Conservation (phyloP, 2,113 vertebrate genomes). For the Macquaria australasica region DNA sequence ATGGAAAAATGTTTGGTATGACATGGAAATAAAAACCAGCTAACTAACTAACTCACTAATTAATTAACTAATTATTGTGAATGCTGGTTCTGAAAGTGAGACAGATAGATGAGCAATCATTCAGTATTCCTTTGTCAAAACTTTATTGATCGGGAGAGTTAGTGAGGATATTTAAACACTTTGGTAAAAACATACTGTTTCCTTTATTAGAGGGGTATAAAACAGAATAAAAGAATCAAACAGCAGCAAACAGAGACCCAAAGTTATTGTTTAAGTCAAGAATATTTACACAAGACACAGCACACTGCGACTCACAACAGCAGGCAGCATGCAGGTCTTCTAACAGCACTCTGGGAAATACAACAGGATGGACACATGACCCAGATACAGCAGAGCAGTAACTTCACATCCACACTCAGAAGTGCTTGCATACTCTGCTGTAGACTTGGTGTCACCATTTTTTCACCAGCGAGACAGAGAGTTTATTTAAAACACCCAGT, state of each 20-base stretch:
- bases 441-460: neutral
- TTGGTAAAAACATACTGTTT: conserved; percentile 46
- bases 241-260: conserved; percentile 14
- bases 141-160: conserved; percentile 62
- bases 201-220: conserved; percentile 5
- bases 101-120: neutral
- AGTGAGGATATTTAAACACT: conserved; percentile 38
- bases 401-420: conserved; percentile 21
- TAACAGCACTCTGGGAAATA: conserved; percentile 21
- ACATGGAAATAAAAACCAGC: neutral
- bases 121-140: conserved; percentile 21
- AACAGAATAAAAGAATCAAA: conserved; percentile 1
- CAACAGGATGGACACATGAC: conserved; percentile 23
- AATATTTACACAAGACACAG: conserved; percentile 13
- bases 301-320: conserved; percentile 30
- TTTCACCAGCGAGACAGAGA: conserved; percentile 11
- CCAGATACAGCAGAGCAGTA: conserved; percentile 19
- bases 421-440: conserved; percentile 19
- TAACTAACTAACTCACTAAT: neutral
- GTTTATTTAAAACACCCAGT: conserved; percentile 21
- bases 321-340: conserved; percentile 53
- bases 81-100: neutral
- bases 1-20: neutral
- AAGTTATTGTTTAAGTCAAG: conserved; percentile 4
- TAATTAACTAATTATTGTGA: neutral